phyloP scores from a whole-genome alignment of 2,113 vertebrate genomes.

The Chloebia gouldiae region DNA sequence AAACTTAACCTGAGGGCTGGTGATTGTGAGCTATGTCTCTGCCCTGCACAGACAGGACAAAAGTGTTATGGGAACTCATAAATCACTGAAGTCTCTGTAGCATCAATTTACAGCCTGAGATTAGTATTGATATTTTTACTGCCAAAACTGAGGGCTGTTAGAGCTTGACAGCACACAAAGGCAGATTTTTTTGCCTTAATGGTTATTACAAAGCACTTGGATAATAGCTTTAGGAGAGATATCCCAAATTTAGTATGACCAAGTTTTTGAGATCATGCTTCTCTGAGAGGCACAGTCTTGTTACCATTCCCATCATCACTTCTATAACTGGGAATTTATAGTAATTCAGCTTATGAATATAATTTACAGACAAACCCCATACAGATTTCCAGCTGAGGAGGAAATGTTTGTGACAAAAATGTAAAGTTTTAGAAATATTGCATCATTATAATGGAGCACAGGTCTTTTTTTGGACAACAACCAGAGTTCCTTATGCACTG shows the following conservation, averaged over 20 bases:
- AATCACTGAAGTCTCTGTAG: not conserved
- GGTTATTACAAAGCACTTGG: not conserved
- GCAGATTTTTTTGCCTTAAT: not conserved
- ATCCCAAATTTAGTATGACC: not conserved
- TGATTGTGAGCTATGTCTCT: not conserved
- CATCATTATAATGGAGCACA: not conserved
- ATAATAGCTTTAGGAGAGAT: not conserved
- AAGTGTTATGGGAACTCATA: not conserved
- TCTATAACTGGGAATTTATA: not conserved
- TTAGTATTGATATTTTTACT: constrained; percentile 30
- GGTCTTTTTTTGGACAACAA: not conserved
- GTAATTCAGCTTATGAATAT: not conserved
- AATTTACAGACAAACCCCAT: not conserved
- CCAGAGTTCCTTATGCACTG: not conserved
- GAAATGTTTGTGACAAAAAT: not conserved
- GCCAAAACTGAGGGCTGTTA: not conserved
- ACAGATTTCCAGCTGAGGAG: not conserved
- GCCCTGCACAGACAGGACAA: not conserved
- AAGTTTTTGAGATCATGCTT: not conserved
- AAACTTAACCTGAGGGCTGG: not conserved
- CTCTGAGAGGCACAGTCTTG: not conserved
- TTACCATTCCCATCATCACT: not conserved
- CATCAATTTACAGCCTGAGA: constrained; percentile 9
- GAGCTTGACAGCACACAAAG: not conserved
- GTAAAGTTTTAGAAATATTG: not conserved